Evolutionary conservation across 1,140 invertebrate genomes (phyloP), one percentile per base, ranked within the genome.

Genomic region (Ylistrum balloti): DNA sequence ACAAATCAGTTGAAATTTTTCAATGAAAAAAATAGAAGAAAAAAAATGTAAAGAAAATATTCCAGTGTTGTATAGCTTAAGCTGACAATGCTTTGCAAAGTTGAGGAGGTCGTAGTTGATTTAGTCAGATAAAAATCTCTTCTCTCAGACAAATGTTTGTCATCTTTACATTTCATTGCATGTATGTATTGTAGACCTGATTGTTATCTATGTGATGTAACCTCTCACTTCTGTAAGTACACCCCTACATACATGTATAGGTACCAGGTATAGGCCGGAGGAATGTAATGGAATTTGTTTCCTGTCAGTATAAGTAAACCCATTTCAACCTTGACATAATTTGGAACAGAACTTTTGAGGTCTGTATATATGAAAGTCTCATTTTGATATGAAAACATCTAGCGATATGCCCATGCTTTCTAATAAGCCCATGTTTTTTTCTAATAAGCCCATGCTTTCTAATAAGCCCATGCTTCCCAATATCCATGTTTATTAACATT

Each of bases 121-220:
- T 74, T 74, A 11, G 56, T 28, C 3, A 74, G 56, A 74, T 74
- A 28, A n/a, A 17, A n/a, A 74, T 74, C 56, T 74, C 17, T 28
- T n/a, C 22, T 45, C 41, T 17, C n/a, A 74, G 56, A 74, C 56
- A 28, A 5, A 74, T 74, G 56, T 74, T n/a, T 74, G 56, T 74
- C 56, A 74, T 74, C 56, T 28, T 74, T 3, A 74, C 56, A 74
- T 74, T 74, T 3, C 56, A 74, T 38, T 74, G 56, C 28, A 5
- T 74, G 13, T 74, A 45, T 17, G 20, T 17, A 74, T 28, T 74
- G 56, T 74, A 38, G 35, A 13, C 13, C 5, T 74, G 56, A 28
- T n/a, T 74, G 56, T 74, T 74, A 74, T 74, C 56, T 74, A 20
- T 7, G 56, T 74, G 56, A 74, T 74, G 56, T 74, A 74, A 74